A percentile compares a stretch with the other conserved stretches of the same genome.
Conservation (phyloP, 1,140 invertebrate species). For the Drosophila pruinosa region DNA sequence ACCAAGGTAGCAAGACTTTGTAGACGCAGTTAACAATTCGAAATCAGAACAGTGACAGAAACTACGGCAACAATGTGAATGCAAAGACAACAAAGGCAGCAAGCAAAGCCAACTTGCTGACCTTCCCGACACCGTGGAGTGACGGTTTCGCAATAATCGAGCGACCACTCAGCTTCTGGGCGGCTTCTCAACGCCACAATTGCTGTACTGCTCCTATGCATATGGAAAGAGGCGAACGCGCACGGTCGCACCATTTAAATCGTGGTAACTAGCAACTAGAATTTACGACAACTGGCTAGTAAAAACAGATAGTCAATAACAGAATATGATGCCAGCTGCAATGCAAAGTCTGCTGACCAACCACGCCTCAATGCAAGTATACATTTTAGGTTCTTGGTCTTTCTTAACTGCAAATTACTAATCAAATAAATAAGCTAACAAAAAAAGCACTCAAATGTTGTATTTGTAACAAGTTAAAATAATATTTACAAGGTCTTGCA, state of each 20-base stretch:
- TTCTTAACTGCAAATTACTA: too few species aligned
- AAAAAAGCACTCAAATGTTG: too few species aligned
- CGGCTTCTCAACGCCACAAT: conserved; percentile 36
- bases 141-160: conserved; percentile 58
- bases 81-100: conserved; percentile 39
- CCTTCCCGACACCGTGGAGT: conserved; percentile 57
- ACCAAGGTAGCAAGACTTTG: conserved; percentile 16
- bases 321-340: conserved; percentile 28
- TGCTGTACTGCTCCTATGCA: conserved; percentile 20
- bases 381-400: neutral
- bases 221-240: conserved; percentile 24
- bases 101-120: conserved; percentile 53
- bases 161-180: conserved; percentile 24
- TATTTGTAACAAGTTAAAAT: neutral
- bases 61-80: conserved; percentile 41
- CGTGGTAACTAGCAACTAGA: conserved; percentile 37
- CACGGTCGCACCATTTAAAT: conserved; percentile 38
- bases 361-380: conserved; percentile 7
- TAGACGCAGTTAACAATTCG: conserved; percentile 14
- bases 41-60: conserved; percentile 46
- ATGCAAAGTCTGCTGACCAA: conserved; percentile 3
- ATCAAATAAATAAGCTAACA: too few species aligned
- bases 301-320: conserved; percentile 16
- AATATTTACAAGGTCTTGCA: neutral
- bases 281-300: conserved; percentile 28